Conservation (phyloP, 2,113 vertebrate genomes). For the Daphoenositta chrysoptera region DNA sequence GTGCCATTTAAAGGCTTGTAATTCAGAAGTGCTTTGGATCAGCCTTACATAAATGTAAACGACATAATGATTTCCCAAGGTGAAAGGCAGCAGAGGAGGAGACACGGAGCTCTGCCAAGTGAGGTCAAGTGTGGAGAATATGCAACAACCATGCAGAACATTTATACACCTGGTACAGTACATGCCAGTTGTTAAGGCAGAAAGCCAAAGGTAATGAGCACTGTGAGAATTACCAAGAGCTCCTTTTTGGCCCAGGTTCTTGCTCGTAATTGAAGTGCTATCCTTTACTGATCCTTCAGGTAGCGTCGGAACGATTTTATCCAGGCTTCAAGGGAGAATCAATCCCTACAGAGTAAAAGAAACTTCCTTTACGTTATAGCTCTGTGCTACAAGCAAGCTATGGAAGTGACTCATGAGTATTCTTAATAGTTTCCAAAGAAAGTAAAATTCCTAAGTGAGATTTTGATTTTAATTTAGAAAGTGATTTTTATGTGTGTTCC, state of each 20-base stretch:
- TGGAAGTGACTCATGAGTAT: constrained; percentile 45
- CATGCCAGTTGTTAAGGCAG: constrained; percentile 78
- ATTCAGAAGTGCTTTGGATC: neutral
- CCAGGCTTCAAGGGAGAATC: constrained; percentile 57
- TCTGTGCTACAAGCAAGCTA: constrained; percentile 57
- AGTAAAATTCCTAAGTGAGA: constrained; percentile 34
- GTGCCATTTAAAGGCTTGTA: neutral
- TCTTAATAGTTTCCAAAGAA: constrained; percentile 61
- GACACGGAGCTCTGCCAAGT: constrained; percentile 1
- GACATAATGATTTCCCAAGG: neutral
- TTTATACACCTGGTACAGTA: constrained; percentile 79
- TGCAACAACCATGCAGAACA: constrained; percentile 65
- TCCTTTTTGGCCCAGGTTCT: constrained; percentile 62
- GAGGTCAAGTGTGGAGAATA: constrained; percentile 60
- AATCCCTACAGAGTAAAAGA: constrained; percentile 51
- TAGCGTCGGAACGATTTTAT: constrained; percentile 72
- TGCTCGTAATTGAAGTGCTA: constrained; percentile 71
- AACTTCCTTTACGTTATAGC: constrained; percentile 54
- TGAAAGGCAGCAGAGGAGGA: neutral
- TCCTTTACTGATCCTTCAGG: constrained; percentile 77
- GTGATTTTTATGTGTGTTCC: neutral
- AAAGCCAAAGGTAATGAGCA: constrained; percentile 86
- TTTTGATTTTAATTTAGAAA: constrained; percentile 44
- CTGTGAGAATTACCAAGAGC: constrained; percentile 66
- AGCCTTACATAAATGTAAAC: neutral